Evolutionary conservation across 1,140 invertebrate species (phyloP).

Genomic region (Listronotus bonariensis): DNA sequence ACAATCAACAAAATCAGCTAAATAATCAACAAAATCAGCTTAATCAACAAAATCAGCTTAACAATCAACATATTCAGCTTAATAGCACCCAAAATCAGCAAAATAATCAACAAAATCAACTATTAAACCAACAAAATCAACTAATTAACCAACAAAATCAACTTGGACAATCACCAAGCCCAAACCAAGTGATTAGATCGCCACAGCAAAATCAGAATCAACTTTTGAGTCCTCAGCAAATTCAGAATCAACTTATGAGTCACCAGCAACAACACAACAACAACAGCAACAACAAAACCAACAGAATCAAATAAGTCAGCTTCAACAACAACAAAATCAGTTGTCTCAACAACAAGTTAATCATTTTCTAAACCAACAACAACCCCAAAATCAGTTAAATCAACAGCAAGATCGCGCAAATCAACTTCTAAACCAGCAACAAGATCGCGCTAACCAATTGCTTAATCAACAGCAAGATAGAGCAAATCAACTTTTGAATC

Average conservation of each 20-base stretch:
- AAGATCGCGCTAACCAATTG: conserved; percentile 35
- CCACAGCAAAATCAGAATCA: conserved; percentile 52
- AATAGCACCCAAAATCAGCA: no score
- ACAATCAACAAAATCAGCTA: not conserved
- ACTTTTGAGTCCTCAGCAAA: conserved; percentile 50
- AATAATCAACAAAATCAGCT: not conserved
- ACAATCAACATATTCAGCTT: not conserved
- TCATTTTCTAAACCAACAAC: conserved; percentile 40
- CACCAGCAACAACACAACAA: conserved; percentile 21
- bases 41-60: conserved; percentile 4
- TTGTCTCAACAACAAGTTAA: conserved; percentile 52
- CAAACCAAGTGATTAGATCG: conserved; percentile 18
- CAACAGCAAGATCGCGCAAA: conserved; percentile 42
- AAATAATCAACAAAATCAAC: no score
- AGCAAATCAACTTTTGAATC: conserved; percentile 40
- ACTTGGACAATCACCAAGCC: conserved; percentile 11
- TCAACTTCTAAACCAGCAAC: conserved; percentile 37
- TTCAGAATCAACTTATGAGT: conserved; percentile 46
- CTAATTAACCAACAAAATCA: not conserved
- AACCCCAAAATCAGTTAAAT: conserved; percentile 38
- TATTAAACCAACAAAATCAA: no score
- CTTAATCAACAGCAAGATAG: conserved; percentile 33
- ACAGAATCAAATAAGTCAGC: conserved; percentile 43
- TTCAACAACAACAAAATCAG: conserved; percentile 48
- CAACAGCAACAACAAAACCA: conserved; percentile 50